Evolutionary conservation across 2,113 vertebrate genomes (phyloP), one percentile per base, ranked within the genome.

Genomic region (Apodemus sylvaticus): DNA sequence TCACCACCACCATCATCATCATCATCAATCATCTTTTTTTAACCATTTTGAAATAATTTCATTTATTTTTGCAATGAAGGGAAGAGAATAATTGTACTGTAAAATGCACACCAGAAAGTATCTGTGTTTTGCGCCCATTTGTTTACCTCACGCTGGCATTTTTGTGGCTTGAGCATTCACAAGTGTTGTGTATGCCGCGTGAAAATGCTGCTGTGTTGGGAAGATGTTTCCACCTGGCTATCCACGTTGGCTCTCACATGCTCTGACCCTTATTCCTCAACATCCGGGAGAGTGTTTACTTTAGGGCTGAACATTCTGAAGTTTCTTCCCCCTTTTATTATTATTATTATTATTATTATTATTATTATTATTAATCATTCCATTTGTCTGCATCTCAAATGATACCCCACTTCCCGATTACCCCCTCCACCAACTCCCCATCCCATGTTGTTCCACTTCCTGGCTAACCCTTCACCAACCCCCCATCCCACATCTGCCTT

Each of bases 71-170:
- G 0, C 20, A 20, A 24, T 45, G 36, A 71, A 45, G 60, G 76
- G 42, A 74, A 24, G 20, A 62, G 64, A 70, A 76, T 42, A 45
- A 79, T 3, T 86, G 0, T 4, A 42, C 7, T 34, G 10, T 13
- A 51, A 93, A 71, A 64, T 19, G 19, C 20, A 0, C 2, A 6
- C 11, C 39, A 4, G 0, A 22, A 6, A 86, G 0, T 2, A 60
- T n/a, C 0, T 9, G 3, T 19, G 31, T 19, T 79, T 79, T 53
- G 14, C 53, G 8, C 16, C 48, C 31, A 79, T 16, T 79, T 34
- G 1, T 34, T 16, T 79, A 53, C 31, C 20, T 51, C 16, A 34
- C 19, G 76, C 29, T 79, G 17, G 16, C 31, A 20, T 10, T 36
- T 77, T 53, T 36, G 31, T 79, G 48, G 8, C 48, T 53, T 36